Evolutionary conservation across 2,888 invertebrate genomes (phyloP).

Genomic region (Sinohyriopsis cumingii): DNA sequence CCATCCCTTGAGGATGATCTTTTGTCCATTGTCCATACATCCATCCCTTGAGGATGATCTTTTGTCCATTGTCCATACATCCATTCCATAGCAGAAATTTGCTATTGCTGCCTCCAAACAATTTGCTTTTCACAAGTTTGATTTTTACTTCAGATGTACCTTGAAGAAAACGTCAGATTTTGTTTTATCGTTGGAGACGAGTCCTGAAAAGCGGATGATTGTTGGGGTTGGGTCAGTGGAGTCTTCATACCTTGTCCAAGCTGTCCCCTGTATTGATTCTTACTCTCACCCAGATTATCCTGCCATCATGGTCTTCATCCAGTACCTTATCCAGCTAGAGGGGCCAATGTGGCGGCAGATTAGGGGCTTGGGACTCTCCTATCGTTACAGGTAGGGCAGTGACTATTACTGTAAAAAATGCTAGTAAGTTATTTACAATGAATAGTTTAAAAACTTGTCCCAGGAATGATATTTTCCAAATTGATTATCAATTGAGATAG

Average conservation of each 20-base stretch:
- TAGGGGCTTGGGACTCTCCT: constrained; percentile 88
- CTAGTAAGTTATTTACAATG: too few relatives aligned
- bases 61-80: too few relatives aligned
- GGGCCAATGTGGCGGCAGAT: constrained; percentile 92
- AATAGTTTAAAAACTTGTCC: too few relatives aligned
- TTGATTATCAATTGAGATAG: too few relatives aligned
- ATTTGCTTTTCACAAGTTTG: too few relatives aligned
- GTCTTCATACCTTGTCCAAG: constrained; percentile 79
- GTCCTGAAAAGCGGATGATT: constrained; percentile 75
- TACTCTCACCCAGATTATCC: constrained; percentile 80
- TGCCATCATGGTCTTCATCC: constrained; percentile 84
- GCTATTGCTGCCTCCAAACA: too few relatives aligned
- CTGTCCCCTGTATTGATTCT: constrained; percentile 79
- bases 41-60: too few relatives aligned
- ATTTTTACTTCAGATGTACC: constrained; percentile 8
- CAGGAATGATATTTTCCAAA: too few relatives aligned
- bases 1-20: too few relatives aligned
- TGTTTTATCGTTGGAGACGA: constrained; percentile 31
- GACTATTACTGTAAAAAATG: too few relatives aligned
- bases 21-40: too few relatives aligned
- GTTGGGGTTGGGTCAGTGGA: constrained; percentile 88
- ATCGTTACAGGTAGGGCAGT: constrained; percentile 77
- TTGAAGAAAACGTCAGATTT: constrained; percentile 48
- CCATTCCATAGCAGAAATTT: too few relatives aligned
- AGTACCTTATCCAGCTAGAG: constrained; percentile 91